A percentile compares a stretch with the other conserved stretches of the same genome.
Conservation (phyloP, 2,888 invertebrate species). For the Euzophera pinguis region DNA sequence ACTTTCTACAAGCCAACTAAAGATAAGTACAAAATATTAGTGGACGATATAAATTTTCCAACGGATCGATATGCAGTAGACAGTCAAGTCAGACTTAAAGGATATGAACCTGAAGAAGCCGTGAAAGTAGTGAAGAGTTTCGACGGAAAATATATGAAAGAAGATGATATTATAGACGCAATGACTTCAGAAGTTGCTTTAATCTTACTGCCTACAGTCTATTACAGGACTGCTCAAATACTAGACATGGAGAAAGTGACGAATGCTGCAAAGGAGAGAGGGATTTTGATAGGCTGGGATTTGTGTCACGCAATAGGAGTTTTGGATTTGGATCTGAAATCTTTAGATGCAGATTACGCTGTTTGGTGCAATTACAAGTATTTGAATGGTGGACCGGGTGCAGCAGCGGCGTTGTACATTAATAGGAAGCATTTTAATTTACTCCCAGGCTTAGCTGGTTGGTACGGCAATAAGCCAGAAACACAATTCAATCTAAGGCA, state of each 20-base stretch:
- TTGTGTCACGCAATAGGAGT: conserved; percentile 58
- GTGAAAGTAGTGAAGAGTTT: conserved; percentile 55
- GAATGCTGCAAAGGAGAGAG: conserved; percentile 45
- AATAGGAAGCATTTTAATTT: conserved; percentile 54
- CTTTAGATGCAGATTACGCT: conserved; percentile 60
- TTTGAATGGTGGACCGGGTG: conserved; percentile 63
- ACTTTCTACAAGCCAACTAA: conserved; percentile 60
- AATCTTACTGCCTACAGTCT: conserved; percentile 50
- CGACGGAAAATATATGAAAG: conserved; percentile 42
- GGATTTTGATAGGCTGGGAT: conserved; percentile 63
- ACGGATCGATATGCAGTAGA: conserved; percentile 66
- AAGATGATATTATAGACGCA: conserved; percentile 53
- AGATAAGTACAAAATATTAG: conserved; percentile 54
- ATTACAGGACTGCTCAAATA: conserved; percentile 58
- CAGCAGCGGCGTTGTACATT: conserved; percentile 51
- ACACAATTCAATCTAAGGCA: conserved; percentile 54
- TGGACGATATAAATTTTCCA: conserved; percentile 63
- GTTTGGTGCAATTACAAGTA: conserved; percentile 71
- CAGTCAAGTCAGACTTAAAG: conserved; percentile 57
- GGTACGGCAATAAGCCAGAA: conserved; percentile 56
- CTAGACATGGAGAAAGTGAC: conserved; percentile 57
- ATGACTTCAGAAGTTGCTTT: conserved; percentile 62
- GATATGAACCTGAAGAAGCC: conserved; percentile 50
- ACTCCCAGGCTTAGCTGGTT: conserved; percentile 56
- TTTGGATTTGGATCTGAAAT: conserved; percentile 51